Conservation (phyloP, 2,888 invertebrate species). For the Amorpha juglandis region DNA sequence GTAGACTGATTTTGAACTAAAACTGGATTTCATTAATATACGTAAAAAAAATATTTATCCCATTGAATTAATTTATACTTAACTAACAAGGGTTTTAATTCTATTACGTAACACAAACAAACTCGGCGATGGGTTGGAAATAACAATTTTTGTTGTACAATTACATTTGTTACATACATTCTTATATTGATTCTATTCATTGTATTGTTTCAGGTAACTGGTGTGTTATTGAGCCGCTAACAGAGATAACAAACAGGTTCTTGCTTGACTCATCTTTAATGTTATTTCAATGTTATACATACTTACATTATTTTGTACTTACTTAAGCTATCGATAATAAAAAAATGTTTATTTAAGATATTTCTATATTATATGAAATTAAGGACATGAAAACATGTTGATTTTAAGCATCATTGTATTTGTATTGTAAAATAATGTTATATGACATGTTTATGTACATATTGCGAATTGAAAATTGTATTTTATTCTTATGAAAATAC, state of each 20-base stretch:
- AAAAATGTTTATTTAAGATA: too few species aligned
- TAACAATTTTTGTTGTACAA: background rate
- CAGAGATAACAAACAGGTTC: background rate
- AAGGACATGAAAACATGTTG: too few species aligned
- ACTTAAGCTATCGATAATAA: too few species aligned
- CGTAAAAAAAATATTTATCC: too few species aligned
- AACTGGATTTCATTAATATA: too few species aligned
- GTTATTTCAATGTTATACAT: background rate
- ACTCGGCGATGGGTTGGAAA: background rate
- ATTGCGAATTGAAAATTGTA: background rate
- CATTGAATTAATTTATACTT: background rate
- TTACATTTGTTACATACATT: background rate
- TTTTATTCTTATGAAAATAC: background rate
- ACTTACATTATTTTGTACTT: background rate
- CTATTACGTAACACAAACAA: background rate
- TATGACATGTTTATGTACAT: background rate
- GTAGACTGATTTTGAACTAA: too few species aligned
- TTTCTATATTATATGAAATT: too few species aligned
- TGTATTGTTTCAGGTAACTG: slow-evolving; percentile 54
- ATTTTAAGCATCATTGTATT: background rate
- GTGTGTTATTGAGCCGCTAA: background rate
- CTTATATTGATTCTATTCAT: slow-evolving; percentile 30
- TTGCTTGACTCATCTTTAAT: slow-evolving; percentile 49
- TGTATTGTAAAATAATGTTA: background rate
- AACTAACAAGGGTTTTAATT: background rate